These are phyloP conservation scores for Helicoverpa zea DNA, from an alignment of 1,140 invertebrate genomes.

Conservation along the genomic window DNA sequence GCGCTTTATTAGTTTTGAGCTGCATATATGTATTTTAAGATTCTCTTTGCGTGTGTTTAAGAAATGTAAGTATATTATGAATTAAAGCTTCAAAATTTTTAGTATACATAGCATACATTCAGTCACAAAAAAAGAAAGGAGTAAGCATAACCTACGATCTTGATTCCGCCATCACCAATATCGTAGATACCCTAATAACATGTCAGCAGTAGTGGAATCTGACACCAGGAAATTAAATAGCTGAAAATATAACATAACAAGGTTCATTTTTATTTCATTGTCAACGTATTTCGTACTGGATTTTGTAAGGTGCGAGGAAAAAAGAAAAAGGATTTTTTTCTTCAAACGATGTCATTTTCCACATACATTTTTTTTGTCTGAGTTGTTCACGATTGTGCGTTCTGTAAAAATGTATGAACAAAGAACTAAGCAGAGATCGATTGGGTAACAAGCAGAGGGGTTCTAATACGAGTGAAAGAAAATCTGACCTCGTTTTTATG, in stretches of 20 bases:
- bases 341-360: too few species aligned
- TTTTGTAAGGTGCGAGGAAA: neutral
- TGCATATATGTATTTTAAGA: too few species aligned
- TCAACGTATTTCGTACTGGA: neutral
- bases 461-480: neutral
- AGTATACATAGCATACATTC: too few species aligned
- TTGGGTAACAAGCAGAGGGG: neutral
- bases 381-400: too few species aligned
- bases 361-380: too few species aligned
- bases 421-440: neutral
- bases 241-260: constrained; percentile 1
- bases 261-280: neutral
- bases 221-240: constrained; percentile 24
- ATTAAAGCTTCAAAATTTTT: too few species aligned
- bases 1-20: too few species aligned
- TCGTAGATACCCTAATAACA: constrained; percentile 9
- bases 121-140: neutral
- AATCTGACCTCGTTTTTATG: neutral
- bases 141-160: neutral
- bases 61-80: too few species aligned
- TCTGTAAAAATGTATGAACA: neutral
- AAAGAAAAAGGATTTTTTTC: neutral
- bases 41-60: too few species aligned
- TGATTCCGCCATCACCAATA: neutral
- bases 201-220: neutral